phyloP scores from a whole-genome alignment of 2,797 vertebrate genomes.

The Macropodus opercularis region DNA sequence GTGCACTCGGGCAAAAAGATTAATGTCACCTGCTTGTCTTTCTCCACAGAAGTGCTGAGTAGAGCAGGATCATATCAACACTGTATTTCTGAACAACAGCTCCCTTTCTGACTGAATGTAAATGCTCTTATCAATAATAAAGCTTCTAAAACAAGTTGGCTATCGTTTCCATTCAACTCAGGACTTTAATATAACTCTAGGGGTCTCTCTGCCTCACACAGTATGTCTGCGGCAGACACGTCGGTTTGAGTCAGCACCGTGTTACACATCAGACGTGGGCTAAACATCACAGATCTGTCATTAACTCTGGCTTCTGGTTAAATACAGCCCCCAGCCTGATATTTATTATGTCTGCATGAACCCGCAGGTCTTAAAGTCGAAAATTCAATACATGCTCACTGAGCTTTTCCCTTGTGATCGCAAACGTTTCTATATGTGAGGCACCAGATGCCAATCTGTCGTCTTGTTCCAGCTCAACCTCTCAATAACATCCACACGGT shows the following conservation, averaged over 20 bases:
- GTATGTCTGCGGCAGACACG: slow-evolving; percentile 4
- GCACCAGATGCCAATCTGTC: background rate
- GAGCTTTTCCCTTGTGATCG: background rate
- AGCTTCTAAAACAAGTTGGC: slow-evolving; percentile 13
- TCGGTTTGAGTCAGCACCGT: slow-evolving; percentile 35
- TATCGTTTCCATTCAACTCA: slow-evolving; percentile 6
- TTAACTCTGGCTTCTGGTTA: slow-evolving; percentile 23
- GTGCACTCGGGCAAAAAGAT: slow-evolving; percentile 37
- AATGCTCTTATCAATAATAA: slow-evolving; percentile 25
- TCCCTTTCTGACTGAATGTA: background rate
- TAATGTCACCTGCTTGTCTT: slow-evolving; percentile 38
- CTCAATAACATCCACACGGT: slow-evolving; percentile 17
- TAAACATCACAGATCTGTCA: slow-evolving; percentile 9
- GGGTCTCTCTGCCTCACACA: slow-evolving; percentile 6
- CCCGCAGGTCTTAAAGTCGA: slow-evolving; percentile 2
- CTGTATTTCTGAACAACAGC: background rate
- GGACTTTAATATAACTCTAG: slow-evolving; percentile 35
- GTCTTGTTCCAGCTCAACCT: slow-evolving; percentile 8
- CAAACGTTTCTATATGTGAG: background rate
- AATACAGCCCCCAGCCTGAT: slow-evolving; percentile 2
- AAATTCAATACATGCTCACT: slow-evolving; percentile 12
- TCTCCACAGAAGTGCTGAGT: slow-evolving; percentile 10
- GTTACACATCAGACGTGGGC: slow-evolving; percentile 6
- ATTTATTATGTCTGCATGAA: slow-evolving; percentile 8
- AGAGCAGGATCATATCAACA: background rate